phyloP scores from a whole-genome alignment of 2,113 vertebrate species.

The Pycnonotus jocosus region DNA sequence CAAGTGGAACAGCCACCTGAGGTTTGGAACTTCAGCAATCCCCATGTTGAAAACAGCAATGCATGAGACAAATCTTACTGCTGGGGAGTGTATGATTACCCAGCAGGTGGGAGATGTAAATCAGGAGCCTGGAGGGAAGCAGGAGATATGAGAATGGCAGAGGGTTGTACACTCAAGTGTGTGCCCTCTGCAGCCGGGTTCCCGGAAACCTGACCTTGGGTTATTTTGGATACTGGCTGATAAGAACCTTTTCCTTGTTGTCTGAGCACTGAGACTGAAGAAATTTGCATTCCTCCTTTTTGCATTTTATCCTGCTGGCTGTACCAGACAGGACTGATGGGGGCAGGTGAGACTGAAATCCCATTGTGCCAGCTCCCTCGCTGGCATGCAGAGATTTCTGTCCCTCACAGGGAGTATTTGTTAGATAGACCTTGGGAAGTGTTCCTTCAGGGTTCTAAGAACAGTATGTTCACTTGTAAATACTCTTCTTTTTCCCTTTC shows the following conservation, averaged over 20 bases:
- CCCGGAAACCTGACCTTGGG: slow-evolving; percentile 8
- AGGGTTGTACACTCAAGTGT: background rate
- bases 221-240: slow-evolving; percentile 33
- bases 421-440: background rate
- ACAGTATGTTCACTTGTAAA: background rate
- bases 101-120: slow-evolving; percentile 45
- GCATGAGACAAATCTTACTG: background rate
- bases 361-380: background rate
- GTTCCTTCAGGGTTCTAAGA: background rate
- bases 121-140: slow-evolving; percentile 11
- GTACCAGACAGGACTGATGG: background rate
- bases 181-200: background rate
- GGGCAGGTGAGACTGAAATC: background rate
- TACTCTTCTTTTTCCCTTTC: background rate
- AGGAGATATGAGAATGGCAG: background rate
- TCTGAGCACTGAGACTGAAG: background rate
- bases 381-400: background rate
- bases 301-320: background rate
- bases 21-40: background rate
- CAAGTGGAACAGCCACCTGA: background rate
- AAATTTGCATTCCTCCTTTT: background rate
- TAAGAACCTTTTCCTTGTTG: background rate
- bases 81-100: background rate
- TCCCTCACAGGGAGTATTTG: background rate
- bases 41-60: background rate